phyloP scores from a whole-genome alignment of 2,888 invertebrate genomes.

The Sminthurides aquaticus region DNA sequence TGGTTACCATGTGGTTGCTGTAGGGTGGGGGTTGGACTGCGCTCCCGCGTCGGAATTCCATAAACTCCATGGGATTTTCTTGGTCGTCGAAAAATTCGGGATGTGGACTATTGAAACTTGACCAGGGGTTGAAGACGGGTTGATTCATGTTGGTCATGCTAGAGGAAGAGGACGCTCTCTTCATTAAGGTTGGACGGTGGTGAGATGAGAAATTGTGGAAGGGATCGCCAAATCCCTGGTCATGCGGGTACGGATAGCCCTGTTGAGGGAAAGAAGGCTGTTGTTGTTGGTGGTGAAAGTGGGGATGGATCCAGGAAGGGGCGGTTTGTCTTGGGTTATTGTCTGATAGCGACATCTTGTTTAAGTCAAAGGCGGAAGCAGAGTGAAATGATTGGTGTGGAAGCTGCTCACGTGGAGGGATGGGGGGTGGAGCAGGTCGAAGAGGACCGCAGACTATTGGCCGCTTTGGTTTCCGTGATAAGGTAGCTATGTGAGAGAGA shows the following conservation, averaged over 20 bases:
- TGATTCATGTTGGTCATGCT: slow-evolving; percentile 35
- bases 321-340: too few species aligned
- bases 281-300: too few species aligned
- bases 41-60: background rate
- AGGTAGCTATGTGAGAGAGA: slow-evolving; percentile 40
- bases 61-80: background rate
- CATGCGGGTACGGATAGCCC: background rate
- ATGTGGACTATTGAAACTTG: slow-evolving; percentile 3
- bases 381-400: slow-evolving; percentile 30
- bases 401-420: slow-evolving; percentile 31
- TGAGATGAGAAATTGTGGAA: background rate
- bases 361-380: slow-evolving; percentile 35
- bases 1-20: background rate
- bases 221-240: background rate
- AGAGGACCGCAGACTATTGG: slow-evolving; percentile 29
- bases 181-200: slow-evolving; percentile 18
- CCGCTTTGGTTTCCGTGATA: slow-evolving; percentile 27
- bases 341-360: slow-evolving; percentile 19
- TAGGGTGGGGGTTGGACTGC: background rate
- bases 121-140: slow-evolving; percentile 28
- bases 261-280: slow-evolving; percentile 6
- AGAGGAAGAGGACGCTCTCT: slow-evolving; percentile 35
- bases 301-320: slow-evolving; percentile 29
- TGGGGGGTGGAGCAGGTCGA: slow-evolving; percentile 38
- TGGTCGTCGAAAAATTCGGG: background rate